Conservation (phyloP, 2,888 invertebrate genomes). For the Galeopsomyia nigrocyanea region DNA sequence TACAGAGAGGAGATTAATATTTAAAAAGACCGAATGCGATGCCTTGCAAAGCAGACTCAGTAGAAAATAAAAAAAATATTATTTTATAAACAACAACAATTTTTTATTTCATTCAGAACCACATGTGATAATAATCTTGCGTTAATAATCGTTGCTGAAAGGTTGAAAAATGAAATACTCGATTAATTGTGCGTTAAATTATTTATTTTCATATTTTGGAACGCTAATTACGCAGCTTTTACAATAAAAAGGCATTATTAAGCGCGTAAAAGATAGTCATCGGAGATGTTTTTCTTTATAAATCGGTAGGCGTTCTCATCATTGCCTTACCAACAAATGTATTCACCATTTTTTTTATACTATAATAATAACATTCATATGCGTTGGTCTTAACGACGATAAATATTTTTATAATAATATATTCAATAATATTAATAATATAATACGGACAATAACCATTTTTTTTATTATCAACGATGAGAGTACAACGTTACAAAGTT, state of each 20-base stretch:
- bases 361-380: conserved; percentile 47
- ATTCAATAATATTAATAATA: conserved; percentile 51
- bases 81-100: conserved; percentile 23
- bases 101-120: not conserved
- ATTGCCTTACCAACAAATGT: conserved; percentile 29
- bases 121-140: too few relatives aligned
- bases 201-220: conserved; percentile 44
- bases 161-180: conserved; percentile 17
- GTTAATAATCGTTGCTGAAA: too few relatives aligned
- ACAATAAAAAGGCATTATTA: conserved; percentile 41
- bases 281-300: conserved; percentile 22
- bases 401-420: conserved; percentile 54
- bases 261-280: conserved; percentile 39
- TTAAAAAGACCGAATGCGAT: conserved; percentile 26
- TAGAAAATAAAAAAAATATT: conserved; percentile 14
- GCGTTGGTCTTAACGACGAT: conserved; percentile 55
- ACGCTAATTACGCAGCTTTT: conserved; percentile 46
- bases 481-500: conserved; percentile 43
- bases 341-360: conserved; percentile 41
- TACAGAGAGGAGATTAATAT: conserved; percentile 20
- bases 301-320: conserved; percentile 30
- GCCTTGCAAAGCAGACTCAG: not conserved
- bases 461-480: conserved; percentile 47
- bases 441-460: conserved; percentile 46
- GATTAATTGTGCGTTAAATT: conserved; percentile 42